These are phyloP conservation scores for Lichenostomus cassidix DNA, from an alignment of 2,113 vertebrate species.

Conservation along the genomic window DNA sequence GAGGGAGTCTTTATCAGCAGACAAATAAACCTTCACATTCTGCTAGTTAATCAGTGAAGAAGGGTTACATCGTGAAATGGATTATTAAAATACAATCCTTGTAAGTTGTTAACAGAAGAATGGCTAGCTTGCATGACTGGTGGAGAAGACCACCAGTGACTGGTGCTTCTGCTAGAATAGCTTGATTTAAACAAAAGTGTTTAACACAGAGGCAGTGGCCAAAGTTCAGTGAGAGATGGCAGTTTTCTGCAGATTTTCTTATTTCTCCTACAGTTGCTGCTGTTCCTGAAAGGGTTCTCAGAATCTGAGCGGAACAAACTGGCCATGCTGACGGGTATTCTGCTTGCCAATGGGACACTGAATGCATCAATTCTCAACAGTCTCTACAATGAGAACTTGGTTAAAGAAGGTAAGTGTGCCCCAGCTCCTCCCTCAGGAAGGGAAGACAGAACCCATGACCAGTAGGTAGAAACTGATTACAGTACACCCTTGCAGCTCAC, in stretches of 20 bases:
- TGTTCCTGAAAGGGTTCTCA: constrained; percentile 97
- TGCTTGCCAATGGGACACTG: constrained; percentile 94
- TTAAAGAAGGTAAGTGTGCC: constrained; percentile 88
- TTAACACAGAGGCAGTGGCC: neutral
- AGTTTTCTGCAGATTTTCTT: neutral
- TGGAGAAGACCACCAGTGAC: neutral
- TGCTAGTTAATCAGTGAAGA: neutral
- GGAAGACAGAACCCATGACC: neutral
- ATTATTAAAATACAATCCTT: neutral
- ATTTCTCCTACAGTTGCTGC: constrained; percentile 83
- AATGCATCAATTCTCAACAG: constrained; percentile 96
- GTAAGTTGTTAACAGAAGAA: neutral
- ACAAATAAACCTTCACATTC: neutral
- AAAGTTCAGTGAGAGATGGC: neutral
- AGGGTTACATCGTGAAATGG: neutral
- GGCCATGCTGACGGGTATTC: constrained; percentile 96
- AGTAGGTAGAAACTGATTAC: neutral
- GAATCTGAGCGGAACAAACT: constrained; percentile 98
- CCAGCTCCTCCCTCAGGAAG: neutral
- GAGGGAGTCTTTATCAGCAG: neutral
- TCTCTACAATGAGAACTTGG: constrained; percentile 97
- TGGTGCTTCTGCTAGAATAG: neutral
- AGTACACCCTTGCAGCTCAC: neutral
- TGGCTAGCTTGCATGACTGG: neutral
- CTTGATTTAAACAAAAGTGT: neutral